Evolutionary conservation across 2,888 invertebrate species (phyloP), one percentile per base, ranked within the genome.

Genomic region (Alloplasta piceator): DNA sequence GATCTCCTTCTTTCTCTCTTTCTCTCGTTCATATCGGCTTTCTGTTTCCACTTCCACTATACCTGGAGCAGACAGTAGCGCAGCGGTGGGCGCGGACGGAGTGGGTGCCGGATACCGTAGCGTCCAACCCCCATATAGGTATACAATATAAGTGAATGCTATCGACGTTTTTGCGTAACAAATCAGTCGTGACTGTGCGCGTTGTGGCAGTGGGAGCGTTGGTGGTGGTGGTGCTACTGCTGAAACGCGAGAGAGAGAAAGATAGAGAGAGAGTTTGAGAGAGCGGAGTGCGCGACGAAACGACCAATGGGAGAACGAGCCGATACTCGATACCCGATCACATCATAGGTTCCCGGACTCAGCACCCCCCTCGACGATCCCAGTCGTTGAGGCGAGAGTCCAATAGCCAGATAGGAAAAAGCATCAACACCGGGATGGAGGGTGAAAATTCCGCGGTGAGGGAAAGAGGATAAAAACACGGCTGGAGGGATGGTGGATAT

Each of bases 101-200:
- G 81, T 81, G 80, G 83, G 84, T 85, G 87, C 89, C 85, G 87
- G 86, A 46, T 9, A 70, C 74, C 39, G 68, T 60, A 74, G 68
- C 55, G 43, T 7, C 46, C 6, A 12, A 52, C 14, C 12, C 12
- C 48, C n/a, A 66, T 78, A 82, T 67, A 82, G 82, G 50, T 78
- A 82, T 82, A 82, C 78, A 5, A 48, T 89, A 91, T 90, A 90
- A 89, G 89, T 89, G 55, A 71, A 68, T 43, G 89, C 90, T 92
- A 92, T 92, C 91, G 92, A 92, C 92, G 92, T 92, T 92, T 92
- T 92, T 92, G 91, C 92, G 91, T 91, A 92, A 92, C 92, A 92
- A 92, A 92, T 92, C 92, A 92, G 92, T 92, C 91, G 92, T 90
- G 91, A 91, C 91, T 90, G 88, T 87, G 89, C 89, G 87, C 88